These are phyloP conservation scores for Sceliomorpha sp. DNA, from an alignment of 2,888 invertebrate species.

Conservation along the genomic window DNA sequence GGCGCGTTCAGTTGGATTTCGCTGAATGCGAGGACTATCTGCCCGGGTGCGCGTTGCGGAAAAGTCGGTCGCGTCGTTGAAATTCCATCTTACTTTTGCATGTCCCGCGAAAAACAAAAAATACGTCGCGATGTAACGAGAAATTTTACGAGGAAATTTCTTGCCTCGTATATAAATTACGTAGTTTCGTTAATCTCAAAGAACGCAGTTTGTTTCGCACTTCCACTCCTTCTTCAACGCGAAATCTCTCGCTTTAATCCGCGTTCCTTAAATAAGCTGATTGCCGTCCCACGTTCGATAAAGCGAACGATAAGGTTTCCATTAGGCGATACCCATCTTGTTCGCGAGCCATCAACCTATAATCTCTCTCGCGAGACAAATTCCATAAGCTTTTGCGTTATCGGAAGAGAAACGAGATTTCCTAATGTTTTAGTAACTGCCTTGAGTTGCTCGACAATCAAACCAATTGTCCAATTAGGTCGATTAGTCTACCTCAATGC, in stretches of 20 bases:
- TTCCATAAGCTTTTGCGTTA: slow-evolving; percentile 11
- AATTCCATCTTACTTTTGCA: too few relatives aligned
- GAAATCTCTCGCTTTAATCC: background rate
- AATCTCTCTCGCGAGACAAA: slow-evolving; percentile 14
- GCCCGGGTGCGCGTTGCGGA: background rate
- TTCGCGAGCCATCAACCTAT: slow-evolving; percentile 13
- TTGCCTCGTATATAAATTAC: too few relatives aligned
- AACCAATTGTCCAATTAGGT: slow-evolving; percentile 5
- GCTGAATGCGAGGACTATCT: slow-evolving; percentile 5
- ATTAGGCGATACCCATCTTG: slow-evolving; percentile 10
- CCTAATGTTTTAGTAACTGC: background rate
- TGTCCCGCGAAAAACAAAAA: too few relatives aligned
- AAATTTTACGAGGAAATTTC: too few relatives aligned
- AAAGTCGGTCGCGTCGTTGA: background rate
- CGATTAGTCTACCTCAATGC: background rate
- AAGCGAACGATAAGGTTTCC: slow-evolving; percentile 12
- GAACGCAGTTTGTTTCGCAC: too few relatives aligned
- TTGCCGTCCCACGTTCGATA: slow-evolving; percentile 9
- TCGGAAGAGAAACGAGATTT: background rate
- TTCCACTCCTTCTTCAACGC: too few relatives aligned
- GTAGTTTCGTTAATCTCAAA: too few relatives aligned
- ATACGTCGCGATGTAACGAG: too few relatives aligned
- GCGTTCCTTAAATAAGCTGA: background rate
- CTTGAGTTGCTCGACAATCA: slow-evolving; percentile 1
- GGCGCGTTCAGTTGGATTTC: slow-evolving; percentile 2